Evolutionary conservation across 2,797 vertebrate species (phyloP).

Genomic region (Sebastes oblongus): DNA sequence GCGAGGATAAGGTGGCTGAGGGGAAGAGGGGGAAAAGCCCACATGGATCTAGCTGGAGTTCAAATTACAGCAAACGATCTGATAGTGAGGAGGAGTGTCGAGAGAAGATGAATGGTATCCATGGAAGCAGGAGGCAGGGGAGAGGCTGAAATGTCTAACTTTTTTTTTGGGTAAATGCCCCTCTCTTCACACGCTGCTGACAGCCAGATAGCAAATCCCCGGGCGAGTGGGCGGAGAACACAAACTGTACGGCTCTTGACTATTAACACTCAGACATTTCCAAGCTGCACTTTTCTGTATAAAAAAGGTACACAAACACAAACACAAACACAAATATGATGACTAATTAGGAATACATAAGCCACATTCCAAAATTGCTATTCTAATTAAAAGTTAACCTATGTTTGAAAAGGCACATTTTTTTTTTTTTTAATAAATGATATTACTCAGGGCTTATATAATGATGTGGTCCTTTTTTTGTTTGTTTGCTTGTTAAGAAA

Average conservation of each 20-base stretch:
- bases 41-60: conserved; percentile 15
- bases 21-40: not conserved
- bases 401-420: not conserved
- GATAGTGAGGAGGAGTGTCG: conserved; percentile 25
- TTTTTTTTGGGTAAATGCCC: conserved; percentile 36
- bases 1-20: conserved; percentile 16
- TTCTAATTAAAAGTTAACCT: conserved; percentile 1
- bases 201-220: conserved; percentile 52
- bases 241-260: conserved; percentile 9
- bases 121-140: conserved; percentile 42
- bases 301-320: not conserved
- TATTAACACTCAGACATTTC: not conserved
- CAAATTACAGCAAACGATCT: conserved; percentile 59
- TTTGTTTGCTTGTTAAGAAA: conserved; percentile 28
- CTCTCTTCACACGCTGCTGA: conserved; percentile 43
- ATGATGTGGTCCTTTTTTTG: not conserved
- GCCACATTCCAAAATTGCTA: not conserved
- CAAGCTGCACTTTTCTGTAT: not conserved
- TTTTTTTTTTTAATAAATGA: not conserved
- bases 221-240: conserved; percentile 28
- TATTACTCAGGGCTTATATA: conserved; percentile 3
- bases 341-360: not conserved
- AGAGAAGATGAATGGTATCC: conserved; percentile 58
- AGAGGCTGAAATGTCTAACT: conserved; percentile 43
- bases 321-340: conserved; percentile 7